These are phyloP conservation scores for Drosophila demipolita DNA, from an alignment of 2,888 invertebrate species.

Conservation along the genomic window DNA sequence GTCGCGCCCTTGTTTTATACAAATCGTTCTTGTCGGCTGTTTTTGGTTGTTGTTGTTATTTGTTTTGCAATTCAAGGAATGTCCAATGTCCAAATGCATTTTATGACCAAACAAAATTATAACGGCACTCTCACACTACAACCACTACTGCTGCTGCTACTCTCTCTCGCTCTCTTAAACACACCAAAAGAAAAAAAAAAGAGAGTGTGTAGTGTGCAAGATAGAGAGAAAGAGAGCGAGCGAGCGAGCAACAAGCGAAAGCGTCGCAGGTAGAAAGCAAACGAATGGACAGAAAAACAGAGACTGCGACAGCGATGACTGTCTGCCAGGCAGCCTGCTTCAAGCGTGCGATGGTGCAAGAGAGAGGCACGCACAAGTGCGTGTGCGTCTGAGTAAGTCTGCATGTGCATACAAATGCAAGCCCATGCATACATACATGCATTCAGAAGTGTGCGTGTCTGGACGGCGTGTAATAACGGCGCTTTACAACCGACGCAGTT, in stretches of 20 bases:
- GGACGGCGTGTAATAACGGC: slow-evolving; percentile 54
- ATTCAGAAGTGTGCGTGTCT: slow-evolving; percentile 1
- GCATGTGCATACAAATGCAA: slow-evolving; percentile 18
- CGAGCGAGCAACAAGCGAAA: slow-evolving; percentile 63
- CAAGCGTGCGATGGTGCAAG: slow-evolving; percentile 27
- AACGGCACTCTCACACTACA: slow-evolving; percentile 59
- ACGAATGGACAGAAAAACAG: slow-evolving; percentile 36
- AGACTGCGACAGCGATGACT: slow-evolving; percentile 3
- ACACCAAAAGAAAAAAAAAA: neutral
- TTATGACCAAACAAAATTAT: slow-evolving; percentile 64
- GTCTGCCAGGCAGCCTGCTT: slow-evolving; percentile 24
- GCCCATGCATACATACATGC: slow-evolving; percentile 7
- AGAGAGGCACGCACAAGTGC: slow-evolving; percentile 60
- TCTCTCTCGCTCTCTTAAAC: slow-evolving; percentile 15
- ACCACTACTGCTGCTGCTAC: slow-evolving; percentile 21
- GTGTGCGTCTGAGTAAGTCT: slow-evolving; percentile 32
- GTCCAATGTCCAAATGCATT: slow-evolving; percentile 55
- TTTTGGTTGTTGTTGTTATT: slow-evolving; percentile 21
- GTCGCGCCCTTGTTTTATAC: slow-evolving; percentile 23
- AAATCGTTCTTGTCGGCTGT: slow-evolving; percentile 22
- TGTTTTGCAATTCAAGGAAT: slow-evolving; percentile 52
- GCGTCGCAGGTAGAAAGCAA: slow-evolving; percentile 74
- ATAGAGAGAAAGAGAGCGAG: slow-evolving; percentile 6
- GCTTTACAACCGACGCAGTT: slow-evolving; percentile 61
- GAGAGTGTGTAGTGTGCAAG: slow-evolving; percentile 8